These are phyloP conservation scores for Hesperophylax magnus DNA, from an alignment of 1,140 invertebrate species.

Conservation along the genomic window DNA sequence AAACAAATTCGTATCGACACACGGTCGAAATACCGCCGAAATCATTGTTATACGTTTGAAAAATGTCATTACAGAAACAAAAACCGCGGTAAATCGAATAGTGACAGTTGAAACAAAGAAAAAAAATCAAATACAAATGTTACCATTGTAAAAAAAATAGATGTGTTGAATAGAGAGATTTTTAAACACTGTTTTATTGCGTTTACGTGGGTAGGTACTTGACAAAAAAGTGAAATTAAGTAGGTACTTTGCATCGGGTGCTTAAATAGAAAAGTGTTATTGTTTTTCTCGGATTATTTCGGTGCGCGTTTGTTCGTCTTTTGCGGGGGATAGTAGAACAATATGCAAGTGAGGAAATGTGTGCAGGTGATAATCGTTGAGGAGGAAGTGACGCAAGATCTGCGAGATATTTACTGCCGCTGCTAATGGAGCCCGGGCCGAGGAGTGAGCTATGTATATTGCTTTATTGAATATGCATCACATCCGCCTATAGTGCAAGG, in stretches of 20 bases:
- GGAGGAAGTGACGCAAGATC: slow-evolving; percentile 32
- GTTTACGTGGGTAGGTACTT: neutral
- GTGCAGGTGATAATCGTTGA: slow-evolving; percentile 11
- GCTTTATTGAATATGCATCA: slow-evolving; percentile 36
- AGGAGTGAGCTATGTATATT: neutral
- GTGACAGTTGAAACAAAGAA: neutral
- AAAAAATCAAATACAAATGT: slow-evolving; percentile 14
- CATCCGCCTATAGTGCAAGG: slow-evolving; percentile 28
- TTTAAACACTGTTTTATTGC: neutral
- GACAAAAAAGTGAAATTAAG: neutral
- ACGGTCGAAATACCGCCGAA: neutral
- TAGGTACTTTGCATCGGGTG: neutral
- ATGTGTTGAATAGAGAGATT: neutral
- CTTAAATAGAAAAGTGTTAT: neutral
- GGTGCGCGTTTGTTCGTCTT: neutral
- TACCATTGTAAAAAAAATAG: slow-evolving; percentile 7
- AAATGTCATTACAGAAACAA: neutral
- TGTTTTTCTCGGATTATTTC: neutral
- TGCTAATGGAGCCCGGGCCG: neutral
- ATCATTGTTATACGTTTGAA: neutral
- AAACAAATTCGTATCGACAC: slow-evolving; percentile 17
- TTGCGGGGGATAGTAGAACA: neutral
- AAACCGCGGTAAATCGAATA: neutral
- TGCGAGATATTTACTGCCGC: neutral
- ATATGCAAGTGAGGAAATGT: neutral